Conservation (phyloP, 2,888 invertebrate species). For the Allolobophora icterica region DNA sequence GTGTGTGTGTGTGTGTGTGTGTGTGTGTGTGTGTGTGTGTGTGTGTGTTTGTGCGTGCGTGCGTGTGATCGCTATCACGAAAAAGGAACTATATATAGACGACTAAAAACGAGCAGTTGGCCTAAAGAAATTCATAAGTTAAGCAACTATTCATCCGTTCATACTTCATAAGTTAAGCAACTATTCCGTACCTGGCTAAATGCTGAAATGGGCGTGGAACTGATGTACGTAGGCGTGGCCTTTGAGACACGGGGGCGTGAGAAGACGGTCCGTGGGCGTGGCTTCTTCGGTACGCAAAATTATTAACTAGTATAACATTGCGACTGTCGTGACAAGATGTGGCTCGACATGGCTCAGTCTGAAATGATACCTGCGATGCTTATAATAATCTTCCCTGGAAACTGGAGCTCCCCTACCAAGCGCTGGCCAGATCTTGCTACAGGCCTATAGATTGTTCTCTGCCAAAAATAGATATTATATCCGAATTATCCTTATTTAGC, state of each 20-base stretch:
- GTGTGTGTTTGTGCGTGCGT: too few species aligned
- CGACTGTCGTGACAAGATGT: not conserved
- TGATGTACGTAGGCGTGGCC: not conserved
- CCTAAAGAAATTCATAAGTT: not conserved
- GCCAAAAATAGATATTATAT: not conserved
- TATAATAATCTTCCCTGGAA: not conserved
- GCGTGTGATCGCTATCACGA: too few species aligned
- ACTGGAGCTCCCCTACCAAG: not conserved
- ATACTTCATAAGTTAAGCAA: not conserved
- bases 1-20: too few species aligned
- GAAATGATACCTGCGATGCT: not conserved
- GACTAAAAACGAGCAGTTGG: too few species aligned
- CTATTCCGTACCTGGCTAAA: too few species aligned
- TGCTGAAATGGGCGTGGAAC: not conserved
- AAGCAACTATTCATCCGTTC: too few species aligned
- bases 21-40: too few species aligned
- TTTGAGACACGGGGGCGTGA: not conserved
- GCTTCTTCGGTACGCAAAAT: not conserved
- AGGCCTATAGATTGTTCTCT: not conserved
- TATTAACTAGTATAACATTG: not conserved
- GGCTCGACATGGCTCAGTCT: not conserved
- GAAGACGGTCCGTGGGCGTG: not conserved
- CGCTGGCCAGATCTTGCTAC: not conserved
- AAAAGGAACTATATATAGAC: too few species aligned
- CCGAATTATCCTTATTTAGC: constrained; percentile 17